Conservation (phyloP, 2,888 invertebrate genomes). For the Lathronympha strigana region DNA sequence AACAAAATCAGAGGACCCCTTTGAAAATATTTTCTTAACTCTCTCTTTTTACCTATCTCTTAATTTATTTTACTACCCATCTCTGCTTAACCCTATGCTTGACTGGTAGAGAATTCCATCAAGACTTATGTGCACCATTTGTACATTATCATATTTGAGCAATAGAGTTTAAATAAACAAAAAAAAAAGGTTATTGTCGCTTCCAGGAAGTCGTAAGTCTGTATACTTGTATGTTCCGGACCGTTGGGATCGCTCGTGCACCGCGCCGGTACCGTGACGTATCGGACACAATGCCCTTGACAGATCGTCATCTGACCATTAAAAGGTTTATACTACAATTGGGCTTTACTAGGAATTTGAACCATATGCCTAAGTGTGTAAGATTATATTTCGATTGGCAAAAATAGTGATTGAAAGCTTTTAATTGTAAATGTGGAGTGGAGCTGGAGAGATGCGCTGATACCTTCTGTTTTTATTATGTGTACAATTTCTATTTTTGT, state of each 20-base stretch:
- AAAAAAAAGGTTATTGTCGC: background rate
- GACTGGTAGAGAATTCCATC: too few species aligned
- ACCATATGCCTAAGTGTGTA: background rate
- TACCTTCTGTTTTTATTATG: slow-evolving; percentile 1
- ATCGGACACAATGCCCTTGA: slow-evolving; percentile 66
- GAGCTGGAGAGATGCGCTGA: slow-evolving; percentile 1
- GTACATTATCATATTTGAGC: too few species aligned
- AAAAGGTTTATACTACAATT: background rate
- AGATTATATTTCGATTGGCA: background rate
- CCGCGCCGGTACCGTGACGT: slow-evolving; percentile 70
- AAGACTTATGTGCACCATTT: too few species aligned
- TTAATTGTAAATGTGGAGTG: background rate
- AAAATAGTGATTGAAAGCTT: background rate
- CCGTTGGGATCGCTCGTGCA: slow-evolving; percentile 56
- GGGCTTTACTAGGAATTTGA: background rate
- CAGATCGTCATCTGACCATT: slow-evolving; percentile 49
- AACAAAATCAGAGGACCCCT: too few species aligned
- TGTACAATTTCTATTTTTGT: background rate
- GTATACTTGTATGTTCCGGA: slow-evolving; percentile 1
- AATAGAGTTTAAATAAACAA: too few species aligned
- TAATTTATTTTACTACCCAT: too few species aligned
- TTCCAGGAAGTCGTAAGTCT: slow-evolving; percentile 9
- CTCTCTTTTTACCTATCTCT: too few species aligned
- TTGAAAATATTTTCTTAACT: too few species aligned
- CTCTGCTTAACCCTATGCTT: too few species aligned